Conservation (phyloP, 2,797 vertebrate genomes). For the Synaphobranchus kaupii region DNA sequence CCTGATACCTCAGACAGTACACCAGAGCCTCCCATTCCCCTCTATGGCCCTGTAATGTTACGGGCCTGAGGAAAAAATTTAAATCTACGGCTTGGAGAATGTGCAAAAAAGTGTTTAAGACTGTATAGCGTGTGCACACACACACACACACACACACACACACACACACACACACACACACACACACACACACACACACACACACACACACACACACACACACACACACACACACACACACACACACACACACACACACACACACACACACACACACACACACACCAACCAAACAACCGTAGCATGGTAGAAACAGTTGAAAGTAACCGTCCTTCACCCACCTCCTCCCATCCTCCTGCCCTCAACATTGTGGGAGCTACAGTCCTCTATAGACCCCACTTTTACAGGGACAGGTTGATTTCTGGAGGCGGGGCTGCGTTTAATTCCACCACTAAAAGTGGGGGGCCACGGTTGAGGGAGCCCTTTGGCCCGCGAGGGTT, state of each 20-base stretch:
- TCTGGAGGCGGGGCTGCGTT: background rate
- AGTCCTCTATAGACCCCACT: background rate
- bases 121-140: background rate
- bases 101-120: background rate
- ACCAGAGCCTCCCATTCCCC: background rate
- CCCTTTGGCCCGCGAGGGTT: background rate
- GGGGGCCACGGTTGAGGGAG: background rate
- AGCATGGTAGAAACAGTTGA: background rate
- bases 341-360: background rate
- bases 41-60: background rate
- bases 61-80: background rate
- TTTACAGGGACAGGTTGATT: background rate
- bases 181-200: background rate
- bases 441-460: background rate
- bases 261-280: conserved; percentile 1
- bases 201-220: background rate
- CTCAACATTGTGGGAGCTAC: background rate
- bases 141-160: conserved; percentile 2
- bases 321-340: background rate
- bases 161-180: conserved; percentile 19
- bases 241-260: conserved; percentile 15
- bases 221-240: background rate
- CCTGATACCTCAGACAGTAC: conserved; percentile 22
- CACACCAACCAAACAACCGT: background rate
- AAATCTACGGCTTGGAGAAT: background rate